These are phyloP conservation scores for Diaperis boleti DNA, from an alignment of 2,888 invertebrate genomes.

Conservation along the genomic window DNA sequence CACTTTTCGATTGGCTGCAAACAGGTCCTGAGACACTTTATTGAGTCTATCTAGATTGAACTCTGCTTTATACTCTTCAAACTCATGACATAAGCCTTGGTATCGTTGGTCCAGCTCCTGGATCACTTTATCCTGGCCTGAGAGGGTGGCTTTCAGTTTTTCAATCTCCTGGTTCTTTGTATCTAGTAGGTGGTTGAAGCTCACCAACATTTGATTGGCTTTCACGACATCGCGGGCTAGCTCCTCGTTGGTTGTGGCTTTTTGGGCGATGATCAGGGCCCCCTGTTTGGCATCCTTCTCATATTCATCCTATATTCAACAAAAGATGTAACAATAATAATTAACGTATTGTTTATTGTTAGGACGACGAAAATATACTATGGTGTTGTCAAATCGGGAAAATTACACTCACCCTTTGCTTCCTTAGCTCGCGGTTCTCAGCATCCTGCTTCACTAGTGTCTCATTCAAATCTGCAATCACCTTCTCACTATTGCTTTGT, in stretches of 20 bases:
- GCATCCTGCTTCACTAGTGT: constrained; percentile 48
- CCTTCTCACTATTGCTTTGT: constrained; percentile 53
- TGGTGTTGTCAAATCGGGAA: no score
- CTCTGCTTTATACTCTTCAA: constrained; percentile 54
- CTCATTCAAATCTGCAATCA: constrained; percentile 49
- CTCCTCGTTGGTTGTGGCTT: constrained; percentile 61
- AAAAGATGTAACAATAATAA: no score
- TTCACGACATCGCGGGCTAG: constrained; percentile 63
- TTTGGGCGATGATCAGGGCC: constrained; percentile 60
- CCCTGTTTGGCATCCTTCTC: constrained; percentile 61
- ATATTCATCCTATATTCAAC: constrained; percentile 60
- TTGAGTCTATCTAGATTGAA: constrained; percentile 56
- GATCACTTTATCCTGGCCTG: constrained; percentile 54
- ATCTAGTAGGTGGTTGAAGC: constrained; percentile 63
- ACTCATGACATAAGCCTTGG: constrained; percentile 55
- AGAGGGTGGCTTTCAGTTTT: constrained; percentile 46
- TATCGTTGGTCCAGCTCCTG: constrained; percentile 52
- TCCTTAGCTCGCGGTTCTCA: constrained; percentile 51
- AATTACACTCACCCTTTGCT: constrained; percentile 49
- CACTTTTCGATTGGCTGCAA: constrained; percentile 50
- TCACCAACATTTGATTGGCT: constrained; percentile 63
- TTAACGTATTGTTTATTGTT: no score
- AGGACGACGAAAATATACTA: no score
- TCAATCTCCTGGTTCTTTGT: constrained; percentile 57
- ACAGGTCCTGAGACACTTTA: constrained; percentile 54